A percentile compares a stretch with the other conserved stretches of the same genome.
phyloP scores from a whole-genome alignment of 1,140 invertebrate species.

The Ceratosolen solmsi region DNA sequence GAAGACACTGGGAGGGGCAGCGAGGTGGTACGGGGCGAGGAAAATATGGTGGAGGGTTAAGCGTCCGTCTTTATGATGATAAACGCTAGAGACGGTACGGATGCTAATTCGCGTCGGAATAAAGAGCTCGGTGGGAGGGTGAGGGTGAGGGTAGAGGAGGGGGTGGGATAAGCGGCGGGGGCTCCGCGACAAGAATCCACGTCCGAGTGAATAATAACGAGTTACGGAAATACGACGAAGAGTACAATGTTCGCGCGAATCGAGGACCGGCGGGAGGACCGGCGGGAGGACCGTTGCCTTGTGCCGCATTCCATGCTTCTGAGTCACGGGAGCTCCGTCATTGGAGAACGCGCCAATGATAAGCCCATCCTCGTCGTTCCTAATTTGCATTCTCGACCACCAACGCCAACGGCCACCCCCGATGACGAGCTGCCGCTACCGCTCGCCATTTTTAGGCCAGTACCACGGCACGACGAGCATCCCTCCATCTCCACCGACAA shows the following conservation, averaged over 20 bases:
- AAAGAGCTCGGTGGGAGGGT: too few relatives aligned
- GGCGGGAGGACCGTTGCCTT: not conserved
- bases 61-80: not conserved
- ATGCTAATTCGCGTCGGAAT: not conserved
- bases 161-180: not conserved
- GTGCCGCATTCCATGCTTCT: conserved; percentile 16
- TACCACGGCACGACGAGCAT: too few relatives aligned
- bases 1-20: not conserved
- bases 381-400: too few relatives aligned
- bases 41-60: not conserved
- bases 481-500: too few relatives aligned
- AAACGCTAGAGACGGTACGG: not conserved
- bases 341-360: too few relatives aligned
- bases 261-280: not conserved
- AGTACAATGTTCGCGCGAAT: not conserved
- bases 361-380: too few relatives aligned
- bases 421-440: too few relatives aligned
- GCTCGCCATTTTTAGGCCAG: too few relatives aligned
- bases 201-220: not conserved
- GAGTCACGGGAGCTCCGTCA: conserved; percentile 21
- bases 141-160: not conserved
- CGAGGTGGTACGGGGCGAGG: not conserved
- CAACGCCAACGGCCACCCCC: too few relatives aligned
- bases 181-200: not conserved
- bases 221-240: conserved; percentile 22